Conservation (phyloP, 2,888 invertebrate species). For the Chaetogeoica ovagalla region DNA sequence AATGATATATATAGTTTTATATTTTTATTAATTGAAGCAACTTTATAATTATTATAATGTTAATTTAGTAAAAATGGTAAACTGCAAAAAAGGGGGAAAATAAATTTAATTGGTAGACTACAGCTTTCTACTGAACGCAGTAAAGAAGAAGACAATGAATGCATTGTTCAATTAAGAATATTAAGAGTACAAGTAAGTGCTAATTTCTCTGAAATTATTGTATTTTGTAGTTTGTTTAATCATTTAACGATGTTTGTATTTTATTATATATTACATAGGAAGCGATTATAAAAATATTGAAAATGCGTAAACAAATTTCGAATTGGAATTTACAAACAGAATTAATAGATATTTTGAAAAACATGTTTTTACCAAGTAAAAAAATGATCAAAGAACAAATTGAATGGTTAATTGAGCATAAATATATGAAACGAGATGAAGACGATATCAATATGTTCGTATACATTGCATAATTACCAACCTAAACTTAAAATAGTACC, state of each 20-base stretch:
- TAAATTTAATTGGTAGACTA: conserved; percentile 93
- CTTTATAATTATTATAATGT: background rate
- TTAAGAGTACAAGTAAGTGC: conserved; percentile 71
- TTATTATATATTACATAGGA: conserved; percentile 70
- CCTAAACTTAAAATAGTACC: conserved; percentile 10
- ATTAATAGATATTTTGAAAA: conserved; percentile 95
- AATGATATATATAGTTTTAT: background rate
- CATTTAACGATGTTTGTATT: conserved; percentile 15
- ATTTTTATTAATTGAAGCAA: too few relatives aligned
- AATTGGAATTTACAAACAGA: conserved; percentile 96
- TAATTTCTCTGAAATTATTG: background rate
- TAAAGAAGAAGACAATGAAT: conserved; percentile 97
- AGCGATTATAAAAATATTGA: conserved; percentile 98
- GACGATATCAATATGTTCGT: conserved; percentile 97
- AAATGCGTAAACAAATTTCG: conserved; percentile 93
- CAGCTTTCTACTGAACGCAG: conserved; percentile 94
- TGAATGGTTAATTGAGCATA: conserved; percentile 99
- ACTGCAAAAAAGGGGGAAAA: conserved; percentile 89
- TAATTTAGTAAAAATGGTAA: conserved; percentile 84
- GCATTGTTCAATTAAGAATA: conserved; percentile 94
- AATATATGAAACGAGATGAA: conserved; percentile 94
- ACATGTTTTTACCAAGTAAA: conserved; percentile 98
- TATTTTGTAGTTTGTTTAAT: background rate
- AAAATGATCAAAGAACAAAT: conserved; percentile 99
- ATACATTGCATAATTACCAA: conserved; percentile 80